These are phyloP conservation scores for Penaeus monodon DNA, from an alignment of 2,888 invertebrate genomes.

Conservation along the genomic window DNA sequence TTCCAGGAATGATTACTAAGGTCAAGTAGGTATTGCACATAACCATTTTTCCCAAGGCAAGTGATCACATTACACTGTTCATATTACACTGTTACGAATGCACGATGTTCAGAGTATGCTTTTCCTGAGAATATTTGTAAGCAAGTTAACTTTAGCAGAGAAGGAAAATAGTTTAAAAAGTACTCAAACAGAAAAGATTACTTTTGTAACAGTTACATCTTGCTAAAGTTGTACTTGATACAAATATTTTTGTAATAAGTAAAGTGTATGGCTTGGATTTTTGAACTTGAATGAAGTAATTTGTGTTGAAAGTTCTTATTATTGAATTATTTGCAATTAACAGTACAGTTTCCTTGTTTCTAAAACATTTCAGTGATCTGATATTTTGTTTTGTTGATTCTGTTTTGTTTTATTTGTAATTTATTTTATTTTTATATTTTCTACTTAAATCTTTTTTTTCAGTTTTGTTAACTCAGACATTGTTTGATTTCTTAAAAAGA, in stretches of 20 bases:
- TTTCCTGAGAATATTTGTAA: background rate
- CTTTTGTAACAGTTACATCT: constrained; percentile 14
- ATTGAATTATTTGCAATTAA: no score
- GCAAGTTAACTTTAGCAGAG: no score
- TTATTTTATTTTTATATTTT: constrained; percentile 4
- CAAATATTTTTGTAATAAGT: constrained; percentile 11
- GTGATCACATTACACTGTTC: constrained; percentile 39
- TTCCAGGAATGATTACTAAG: constrained; percentile 40
- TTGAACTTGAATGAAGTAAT: constrained; percentile 19
- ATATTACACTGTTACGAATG: constrained; percentile 33
- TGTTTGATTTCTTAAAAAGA: constrained; percentile 1
- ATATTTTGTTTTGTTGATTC: background rate
- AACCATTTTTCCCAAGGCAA: constrained; percentile 44
- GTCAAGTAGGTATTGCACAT: constrained; percentile 37
- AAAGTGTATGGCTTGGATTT: constrained; percentile 21
- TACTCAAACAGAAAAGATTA: background rate
- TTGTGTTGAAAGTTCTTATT: background rate
- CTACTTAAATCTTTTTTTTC: background rate
- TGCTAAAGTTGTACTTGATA: background rate
- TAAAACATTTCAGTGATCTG: no score
- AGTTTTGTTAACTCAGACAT: background rate
- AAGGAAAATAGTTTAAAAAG: no score
- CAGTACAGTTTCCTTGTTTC: no score
- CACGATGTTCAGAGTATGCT: constrained; percentile 24
- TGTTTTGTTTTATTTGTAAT: constrained; percentile 3